Percentiles rank a stretch among this genome's conserved stretches.
Conservation (phyloP, 2,888 invertebrate species). For the Gari tellinella region DNA sequence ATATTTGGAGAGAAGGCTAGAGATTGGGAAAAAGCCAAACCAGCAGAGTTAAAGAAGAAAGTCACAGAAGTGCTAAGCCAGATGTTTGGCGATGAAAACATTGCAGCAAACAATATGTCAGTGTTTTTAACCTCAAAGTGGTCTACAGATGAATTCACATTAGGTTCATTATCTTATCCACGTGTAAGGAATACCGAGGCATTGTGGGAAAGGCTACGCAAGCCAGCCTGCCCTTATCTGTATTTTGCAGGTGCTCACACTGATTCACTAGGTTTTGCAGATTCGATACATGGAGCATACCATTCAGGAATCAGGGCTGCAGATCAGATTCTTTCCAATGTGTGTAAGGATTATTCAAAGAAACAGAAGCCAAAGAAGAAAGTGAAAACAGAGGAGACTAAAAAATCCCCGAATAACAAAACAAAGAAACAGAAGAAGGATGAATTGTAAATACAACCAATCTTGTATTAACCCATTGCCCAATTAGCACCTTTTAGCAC, state of each 20-base stretch:
- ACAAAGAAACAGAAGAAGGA: conserved; percentile 3
- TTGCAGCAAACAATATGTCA: conserved; percentile 60
- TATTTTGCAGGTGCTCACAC: conserved; percentile 78
- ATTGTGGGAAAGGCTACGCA: conserved; percentile 62
- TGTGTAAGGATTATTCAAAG: conserved; percentile 31
- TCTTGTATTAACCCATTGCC: too few relatives aligned
- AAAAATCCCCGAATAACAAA: conserved; percentile 12
- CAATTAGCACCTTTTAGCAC: too few relatives aligned
- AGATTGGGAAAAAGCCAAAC: conserved; percentile 65
- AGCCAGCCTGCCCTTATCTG: conserved; percentile 74
- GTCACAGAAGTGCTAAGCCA: conserved; percentile 64
- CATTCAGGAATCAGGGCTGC: conserved; percentile 70
- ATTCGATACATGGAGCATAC: conserved; percentile 74
- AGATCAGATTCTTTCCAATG: conserved; percentile 58
- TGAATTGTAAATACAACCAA: conserved; percentile 4
- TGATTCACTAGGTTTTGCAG: conserved; percentile 58
- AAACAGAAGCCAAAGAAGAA: conserved; percentile 14
- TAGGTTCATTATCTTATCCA: conserved; percentile 69
- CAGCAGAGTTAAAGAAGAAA: conserved; percentile 61
- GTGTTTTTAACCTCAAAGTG: conserved; percentile 71
- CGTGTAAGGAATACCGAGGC: conserved; percentile 64
- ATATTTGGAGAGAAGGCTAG: conserved; percentile 65
- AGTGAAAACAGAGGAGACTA: neutral
- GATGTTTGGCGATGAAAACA: conserved; percentile 70
- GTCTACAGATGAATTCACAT: conserved; percentile 63